Evolutionary conservation across 2,113 vertebrate genomes (phyloP), one percentile per base, ranked within the genome.

Genomic region (Epinephelus fuscoguttatus): DNA sequence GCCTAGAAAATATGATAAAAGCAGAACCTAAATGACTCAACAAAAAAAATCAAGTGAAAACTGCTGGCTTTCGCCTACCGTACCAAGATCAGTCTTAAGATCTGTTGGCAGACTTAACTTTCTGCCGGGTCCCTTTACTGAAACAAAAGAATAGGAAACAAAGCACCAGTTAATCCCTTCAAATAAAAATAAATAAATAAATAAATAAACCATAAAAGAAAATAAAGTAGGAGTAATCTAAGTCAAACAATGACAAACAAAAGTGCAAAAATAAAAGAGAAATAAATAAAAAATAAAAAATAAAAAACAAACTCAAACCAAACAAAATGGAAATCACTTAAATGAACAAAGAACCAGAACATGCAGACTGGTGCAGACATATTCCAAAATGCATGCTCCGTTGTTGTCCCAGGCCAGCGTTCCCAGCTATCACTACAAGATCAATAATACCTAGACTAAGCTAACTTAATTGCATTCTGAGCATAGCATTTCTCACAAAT

Each of bases 71-170:
- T 97, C 79, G 96, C 97, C 97, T 98, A 98, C 97, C 96, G 96
- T 99, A 99, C 98, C 97, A 97, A 99, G 97, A 98, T 98, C 96
- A 97, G 97, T 96, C 96, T 99, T 99, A 98, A 99, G 97, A 98
- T 98, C 97, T 97, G 97, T 99, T 95, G 97, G 97, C 97, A 99
- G 97, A 98, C 97, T 99, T 98, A 99, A 98, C 96, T 99, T 99
- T 98, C 97, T 98, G 96, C 95, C 93, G 86, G 97, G 97, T 96
- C 97, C 97, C 97, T 98, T 99, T 94, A 99, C 97, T 98, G 97
- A 97, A 99, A 99, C 96, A 97, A 98, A 97, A 98, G 96, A 96
- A 97, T 97, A 98, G 96, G 97, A 98, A 96, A 98, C 90, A 98
- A 97, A 96, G 95, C 91, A 96, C 94, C 93, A 96, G 96, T 97